Conservation (phyloP, 2,888 invertebrate species). For the Eilema griseolum region DNA sequence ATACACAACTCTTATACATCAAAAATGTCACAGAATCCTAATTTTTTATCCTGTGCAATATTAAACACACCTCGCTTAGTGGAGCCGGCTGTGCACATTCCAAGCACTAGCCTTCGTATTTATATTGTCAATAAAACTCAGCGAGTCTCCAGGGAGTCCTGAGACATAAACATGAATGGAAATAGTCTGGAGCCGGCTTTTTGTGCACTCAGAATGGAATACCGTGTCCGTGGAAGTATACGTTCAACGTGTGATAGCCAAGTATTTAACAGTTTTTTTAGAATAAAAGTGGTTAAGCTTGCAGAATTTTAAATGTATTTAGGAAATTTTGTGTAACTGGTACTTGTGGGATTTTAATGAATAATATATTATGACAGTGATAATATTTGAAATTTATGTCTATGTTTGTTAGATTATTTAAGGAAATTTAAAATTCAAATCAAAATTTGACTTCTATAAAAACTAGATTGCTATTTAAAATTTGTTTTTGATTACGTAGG, state of each 20-base stretch:
- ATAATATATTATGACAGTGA: background rate
- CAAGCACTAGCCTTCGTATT: slow-evolving; percentile 64
- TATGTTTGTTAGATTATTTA: background rate
- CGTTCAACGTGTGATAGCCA: slow-evolving; percentile 23
- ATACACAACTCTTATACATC: background rate
- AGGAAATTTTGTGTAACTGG: background rate
- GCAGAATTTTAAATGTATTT: background rate
- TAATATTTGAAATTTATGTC: background rate
- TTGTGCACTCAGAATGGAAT: slow-evolving; percentile 45
- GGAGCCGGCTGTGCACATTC: slow-evolving; percentile 56
- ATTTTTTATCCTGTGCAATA: slow-evolving; percentile 24
- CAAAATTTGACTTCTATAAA: background rate
- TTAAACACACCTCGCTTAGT: slow-evolving; percentile 38
- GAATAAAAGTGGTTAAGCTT: slow-evolving; percentile 4
- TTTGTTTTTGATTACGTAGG: too few relatives aligned
- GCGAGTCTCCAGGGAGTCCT: slow-evolving; percentile 68
- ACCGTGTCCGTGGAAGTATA: slow-evolving; percentile 23
- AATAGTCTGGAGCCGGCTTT: slow-evolving; percentile 64
- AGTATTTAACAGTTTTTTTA: slow-evolving; percentile 40
- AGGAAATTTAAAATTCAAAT: background rate
- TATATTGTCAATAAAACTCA: slow-evolving; percentile 82
- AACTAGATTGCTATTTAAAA: too few relatives aligned
- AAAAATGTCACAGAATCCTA: slow-evolving; percentile 2
- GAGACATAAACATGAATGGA: slow-evolving; percentile 74
- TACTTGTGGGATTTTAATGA: background rate